Percentiles rank a stretch among this genome's conserved stretches.
Evolutionary conservation across 2,888 invertebrate species (phyloP).

Genomic region (Tachina lurida): DNA sequence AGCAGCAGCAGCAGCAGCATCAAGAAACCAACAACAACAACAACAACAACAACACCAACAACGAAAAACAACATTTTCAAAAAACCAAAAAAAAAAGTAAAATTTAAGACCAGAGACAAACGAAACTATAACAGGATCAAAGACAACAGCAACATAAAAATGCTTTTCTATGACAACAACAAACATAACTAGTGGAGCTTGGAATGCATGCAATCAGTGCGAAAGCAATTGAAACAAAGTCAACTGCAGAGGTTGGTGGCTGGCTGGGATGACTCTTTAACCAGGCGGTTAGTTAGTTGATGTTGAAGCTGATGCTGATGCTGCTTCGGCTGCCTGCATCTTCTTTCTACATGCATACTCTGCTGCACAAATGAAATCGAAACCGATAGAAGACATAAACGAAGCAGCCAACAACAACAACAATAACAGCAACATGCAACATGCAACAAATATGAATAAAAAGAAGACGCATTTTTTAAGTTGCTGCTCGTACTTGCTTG

Average conservation of each 20-base stretch:
- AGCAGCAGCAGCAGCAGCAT: slow-evolving; percentile 36
- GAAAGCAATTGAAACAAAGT: slow-evolving; percentile 68
- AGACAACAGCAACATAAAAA: slow-evolving; percentile 42
- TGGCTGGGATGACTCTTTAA: slow-evolving; percentile 55
- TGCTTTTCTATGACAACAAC: slow-evolving; percentile 58
- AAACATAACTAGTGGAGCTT: slow-evolving; percentile 23
- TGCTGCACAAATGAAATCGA: slow-evolving; percentile 67
- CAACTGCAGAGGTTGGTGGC: slow-evolving; percentile 51
- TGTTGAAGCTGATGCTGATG: slow-evolving; percentile 23
- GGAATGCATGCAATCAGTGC: slow-evolving; percentile 64
- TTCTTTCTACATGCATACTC: slow-evolving; percentile 42
- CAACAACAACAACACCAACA: slow-evolving; percentile 27
- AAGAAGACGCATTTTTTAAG: slow-evolving; percentile 64
- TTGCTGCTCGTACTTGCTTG: slow-evolving; percentile 26
- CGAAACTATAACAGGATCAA: slow-evolving; percentile 71
- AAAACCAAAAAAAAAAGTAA: slow-evolving; percentile 39
- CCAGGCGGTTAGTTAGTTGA: slow-evolving; percentile 51
- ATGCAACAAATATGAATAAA: slow-evolving; percentile 35
- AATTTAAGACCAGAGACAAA: slow-evolving; percentile 63
- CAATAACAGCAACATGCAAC: background rate
- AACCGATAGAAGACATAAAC: slow-evolving; percentile 59
- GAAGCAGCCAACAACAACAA: slow-evolving; percentile 30
- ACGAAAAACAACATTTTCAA: slow-evolving; percentile 53
- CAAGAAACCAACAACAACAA: slow-evolving; percentile 37
- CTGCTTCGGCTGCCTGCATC: slow-evolving; percentile 18